Conservation (phyloP, 2,888 invertebrate genomes). For the Netelia fuscicornis region DNA sequence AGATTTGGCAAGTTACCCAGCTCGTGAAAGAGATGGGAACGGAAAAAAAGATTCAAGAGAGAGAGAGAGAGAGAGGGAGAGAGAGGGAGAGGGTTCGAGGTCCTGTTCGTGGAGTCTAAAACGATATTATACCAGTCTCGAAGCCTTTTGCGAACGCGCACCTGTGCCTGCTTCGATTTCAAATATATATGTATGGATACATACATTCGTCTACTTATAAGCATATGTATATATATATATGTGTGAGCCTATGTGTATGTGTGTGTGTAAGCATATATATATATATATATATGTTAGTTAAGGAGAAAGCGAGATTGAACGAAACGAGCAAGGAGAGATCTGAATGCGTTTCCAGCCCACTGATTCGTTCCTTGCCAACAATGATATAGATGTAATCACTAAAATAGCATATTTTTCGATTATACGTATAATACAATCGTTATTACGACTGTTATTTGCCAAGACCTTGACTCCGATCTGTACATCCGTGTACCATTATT, state of each 20-base stretch:
- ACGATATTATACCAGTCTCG: conserved; percentile 19
- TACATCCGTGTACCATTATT: conserved; percentile 49
- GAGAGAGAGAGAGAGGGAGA: neutral
- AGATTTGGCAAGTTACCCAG: conserved; percentile 62
- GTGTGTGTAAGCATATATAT: conserved; percentile 1
- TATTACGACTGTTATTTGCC: conserved; percentile 54
- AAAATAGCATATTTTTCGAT: conserved; percentile 60
- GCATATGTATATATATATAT: conserved; percentile 1
- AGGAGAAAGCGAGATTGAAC: conserved; percentile 61
- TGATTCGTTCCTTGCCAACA: conserved; percentile 54
- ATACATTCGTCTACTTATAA: conserved; percentile 22
- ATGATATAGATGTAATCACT: conserved; percentile 61
- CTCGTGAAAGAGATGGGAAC: neutral
- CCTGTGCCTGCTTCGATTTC: conserved; percentile 50
- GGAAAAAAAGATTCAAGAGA: conserved; percentile 21
- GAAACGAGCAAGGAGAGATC: conserved; percentile 49
- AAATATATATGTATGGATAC: neutral
- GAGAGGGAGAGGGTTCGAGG: neutral
- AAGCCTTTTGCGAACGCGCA: conserved; percentile 39
- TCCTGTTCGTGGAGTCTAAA: conserved; percentile 14
- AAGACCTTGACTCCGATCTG: conserved; percentile 61
- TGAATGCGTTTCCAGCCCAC: conserved; percentile 40
- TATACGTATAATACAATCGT: conserved; percentile 44
- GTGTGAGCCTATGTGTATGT: neutral
- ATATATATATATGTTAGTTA: neutral